Base-by-base conservation (phyloP, 2,888 invertebrate species). In the Deladenus siricidicola region DNA sequence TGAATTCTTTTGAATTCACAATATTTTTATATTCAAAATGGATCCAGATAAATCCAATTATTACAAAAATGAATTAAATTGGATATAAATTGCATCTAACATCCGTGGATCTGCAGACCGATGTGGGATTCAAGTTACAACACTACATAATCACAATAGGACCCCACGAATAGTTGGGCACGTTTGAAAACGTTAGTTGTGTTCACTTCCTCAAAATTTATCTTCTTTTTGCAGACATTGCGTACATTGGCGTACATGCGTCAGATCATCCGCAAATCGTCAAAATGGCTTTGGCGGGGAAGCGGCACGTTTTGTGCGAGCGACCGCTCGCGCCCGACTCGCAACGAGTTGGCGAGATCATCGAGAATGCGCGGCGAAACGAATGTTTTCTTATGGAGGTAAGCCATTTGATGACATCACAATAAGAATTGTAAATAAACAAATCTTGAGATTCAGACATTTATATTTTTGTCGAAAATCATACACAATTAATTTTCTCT, bases 281-380 rank as follows among this genome's bases (percentile, higher is more conserved):
- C 0, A 86, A 86, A 78, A 74, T 88, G 59, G 88, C 88, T 84
- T 81, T 93, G 26, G 85, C 87, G 64, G 82, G 85, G 73, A 88
- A 89, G 0, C 92, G 92, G 79, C 87, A 89, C 74, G 87, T 93
- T 1, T 82, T 93, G 1, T 89, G 90, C 79, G 92, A 93, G 80
- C 92, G 92, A 80, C 90, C 92, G 0, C 80, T 92, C 63, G 87
- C 88, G 52, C 81, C 90, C 81, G 89, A 89, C 79, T 82, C 83
- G 50, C 86, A 86, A 71, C 86, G 90, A n/a, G 34, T 39, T 4
- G 19, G 4, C 23, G 2, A 86, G 68, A 81, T 93, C 45, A 81
- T 89, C 0, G 70, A 78, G 10, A 71, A 80, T 42, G 89, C 90
- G 0, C 85, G 84, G 74, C 79, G 83, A 29, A 87, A 87, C 73